Conservation (phyloP, 2,797 vertebrate genomes). For the Argentina silus region DNA sequence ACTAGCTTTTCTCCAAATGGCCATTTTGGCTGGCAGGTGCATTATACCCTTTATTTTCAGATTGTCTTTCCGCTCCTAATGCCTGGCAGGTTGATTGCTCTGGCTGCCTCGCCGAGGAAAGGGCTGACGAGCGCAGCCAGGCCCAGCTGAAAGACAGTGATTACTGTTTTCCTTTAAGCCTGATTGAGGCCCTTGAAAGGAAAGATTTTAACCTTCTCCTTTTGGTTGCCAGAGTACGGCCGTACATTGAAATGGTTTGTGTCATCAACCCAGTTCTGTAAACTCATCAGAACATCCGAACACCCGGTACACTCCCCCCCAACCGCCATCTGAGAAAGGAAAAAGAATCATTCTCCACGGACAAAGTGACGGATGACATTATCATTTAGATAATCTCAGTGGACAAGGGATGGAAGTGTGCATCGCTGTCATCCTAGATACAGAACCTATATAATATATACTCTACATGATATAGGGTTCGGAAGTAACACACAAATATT, state of each 20-base stretch:
- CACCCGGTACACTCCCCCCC: conserved; percentile 53
- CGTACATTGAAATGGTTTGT: conserved; percentile 95
- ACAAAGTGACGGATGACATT: conserved; percentile 95
- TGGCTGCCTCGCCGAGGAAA: conserved; percentile 96
- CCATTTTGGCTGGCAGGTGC: conserved; percentile 99
- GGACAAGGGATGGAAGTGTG: conserved; percentile 85
- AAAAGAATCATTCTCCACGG: conserved; percentile 80
- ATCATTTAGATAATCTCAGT: conserved; percentile 98
- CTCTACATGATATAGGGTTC: neutral
- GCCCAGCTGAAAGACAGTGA: conserved; percentile 99
- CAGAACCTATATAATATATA: conserved; percentile 40
- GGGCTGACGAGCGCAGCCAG: conserved; percentile 94
- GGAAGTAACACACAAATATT: conserved; percentile 43
- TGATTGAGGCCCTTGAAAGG: conserved; percentile 99
- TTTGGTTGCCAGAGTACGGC: conserved; percentile 96
- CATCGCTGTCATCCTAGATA: conserved; percentile 65
- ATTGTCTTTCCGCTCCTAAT: conserved; percentile 99
- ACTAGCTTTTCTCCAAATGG: conserved; percentile 99
- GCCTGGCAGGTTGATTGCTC: conserved; percentile 99
- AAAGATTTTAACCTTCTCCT: conserved; percentile 99
- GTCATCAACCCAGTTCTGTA: conserved; percentile 99
- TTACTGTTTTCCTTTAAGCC: conserved; percentile 99
- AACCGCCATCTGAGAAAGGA: conserved; percentile 31
- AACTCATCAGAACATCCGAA: conserved; percentile 94
- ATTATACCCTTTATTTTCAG: conserved; percentile 99